Base-by-base conservation (phyloP, 64 coral and sea anemone genomes). In the Actinia equina region DNA sequence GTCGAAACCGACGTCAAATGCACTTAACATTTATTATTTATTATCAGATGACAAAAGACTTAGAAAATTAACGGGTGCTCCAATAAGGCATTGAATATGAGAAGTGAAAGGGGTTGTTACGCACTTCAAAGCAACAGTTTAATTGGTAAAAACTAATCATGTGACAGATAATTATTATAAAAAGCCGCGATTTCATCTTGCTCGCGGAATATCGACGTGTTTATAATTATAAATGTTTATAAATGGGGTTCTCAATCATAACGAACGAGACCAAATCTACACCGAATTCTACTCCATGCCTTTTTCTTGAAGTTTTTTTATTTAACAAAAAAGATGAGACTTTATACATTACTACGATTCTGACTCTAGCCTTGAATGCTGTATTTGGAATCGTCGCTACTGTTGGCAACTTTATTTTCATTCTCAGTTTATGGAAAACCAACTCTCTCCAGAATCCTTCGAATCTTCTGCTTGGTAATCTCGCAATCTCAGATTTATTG, bases 381-480 rank as follows among this genome's bases (percentile, higher is more conserved):
- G 57, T 89, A 46, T 86, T 91, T 25, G 84, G 80, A 15, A 44
- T 92, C 80, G 79, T 92, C 23, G 94, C 94, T 82, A 45, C 86
- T 46, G 63, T 81, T 11, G 94, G 90, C 49, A 95, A 95, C 80
- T 76, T 84, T 1, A 76, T 95, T 17, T 88, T 92, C 71, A 27
- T 95, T 18, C 25, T 88, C 56, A 89, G 85, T 13, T 45, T 95
- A 20, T 64, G 55, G 64, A 86, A 76, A 37, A 95, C 94, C 60
- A 92, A 84, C 70, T 80, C 87, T 16, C 25, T 96, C 25, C 94
- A 87, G 19, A 93, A 85, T 71, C 85, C 91, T 58, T 96, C 91
- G 41, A 96, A 96, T 60, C 37, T 96, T 55, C 88, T 96, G 17
- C 94, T 96, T 85, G 91, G 91, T 22, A 96, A 92, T 58, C 70